Evolutionary conservation across 2,888 invertebrate species (phyloP).

Genomic region (Cantharis flavilabris): DNA sequence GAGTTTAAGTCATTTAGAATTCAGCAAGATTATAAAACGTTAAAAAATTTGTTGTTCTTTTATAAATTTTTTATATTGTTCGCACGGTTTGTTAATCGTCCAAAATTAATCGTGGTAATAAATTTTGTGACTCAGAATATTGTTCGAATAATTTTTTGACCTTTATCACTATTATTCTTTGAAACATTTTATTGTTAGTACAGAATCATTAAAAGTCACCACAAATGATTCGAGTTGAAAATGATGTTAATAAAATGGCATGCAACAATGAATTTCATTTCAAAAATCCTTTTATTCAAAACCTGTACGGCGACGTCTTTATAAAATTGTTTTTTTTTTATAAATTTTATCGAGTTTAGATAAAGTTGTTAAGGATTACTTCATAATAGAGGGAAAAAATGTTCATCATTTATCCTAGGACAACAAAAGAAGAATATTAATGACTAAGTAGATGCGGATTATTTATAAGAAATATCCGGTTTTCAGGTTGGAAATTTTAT

Average conservation of each 20-base stretch:
- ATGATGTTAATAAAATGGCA: not conserved
- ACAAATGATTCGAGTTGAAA: not conserved
- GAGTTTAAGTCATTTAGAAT: conserved; percentile 15
- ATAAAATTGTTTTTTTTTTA: not conserved
- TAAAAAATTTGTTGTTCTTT: conserved; percentile 17
- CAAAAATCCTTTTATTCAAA: not conserved
- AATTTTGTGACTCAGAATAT: conserved; percentile 36
- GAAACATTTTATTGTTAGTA: conserved; percentile 25
- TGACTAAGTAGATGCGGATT: conserved; percentile 13
- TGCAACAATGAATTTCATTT: not conserved
- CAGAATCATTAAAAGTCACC: conserved; percentile 27
- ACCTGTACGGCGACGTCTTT: not conserved
- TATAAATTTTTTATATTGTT: conserved; percentile 21
- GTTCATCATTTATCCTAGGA: conserved; percentile 18
- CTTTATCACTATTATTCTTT: conserved; percentile 9
- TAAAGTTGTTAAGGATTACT: conserved; percentile 16
- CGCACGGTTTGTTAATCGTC: conserved; percentile 19
- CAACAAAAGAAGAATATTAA: conserved; percentile 25
- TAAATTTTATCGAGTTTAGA: conserved; percentile 3
- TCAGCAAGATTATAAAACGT: conserved; percentile 13
- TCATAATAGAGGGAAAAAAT: conserved; percentile 8
- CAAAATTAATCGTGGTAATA: conserved; percentile 35
- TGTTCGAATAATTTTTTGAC: conserved; percentile 33
- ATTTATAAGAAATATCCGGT: conserved; percentile 28
- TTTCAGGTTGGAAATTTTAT: conserved; percentile 8